Base-by-base conservation (phyloP, 1,140 invertebrate species). In the Pseudomyrmex flavicornis region DNA sequence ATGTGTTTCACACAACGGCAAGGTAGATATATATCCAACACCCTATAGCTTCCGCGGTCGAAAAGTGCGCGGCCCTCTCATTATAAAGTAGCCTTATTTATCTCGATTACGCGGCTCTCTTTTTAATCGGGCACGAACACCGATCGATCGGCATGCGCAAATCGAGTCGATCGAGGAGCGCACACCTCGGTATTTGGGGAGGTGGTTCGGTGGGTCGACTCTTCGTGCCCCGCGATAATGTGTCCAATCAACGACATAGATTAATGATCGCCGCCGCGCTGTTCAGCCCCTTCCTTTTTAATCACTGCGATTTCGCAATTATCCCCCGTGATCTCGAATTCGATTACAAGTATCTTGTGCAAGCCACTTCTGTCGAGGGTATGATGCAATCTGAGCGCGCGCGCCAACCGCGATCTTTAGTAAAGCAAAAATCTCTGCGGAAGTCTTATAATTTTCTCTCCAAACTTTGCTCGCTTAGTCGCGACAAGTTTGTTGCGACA, bases 51-150 rank as follows among this genome's bases (percentile, higher is more conserved):
- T 69, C 58, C 86, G 56, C 61, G 66, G 44, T 66, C 72, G 58
- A 83, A 85, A 88, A 15, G 3, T 2, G 59, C 74, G 86, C 59
- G 73, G 73, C 84, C 84, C 84, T 72, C 87, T 89, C 70, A 86
- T 88, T 89, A 89, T 85, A 88, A 88, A 85, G 79, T 86, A 88
- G 84, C 69, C 68, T 61, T 59, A 80, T 87, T 89, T 88, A 89
- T 89, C 88, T 83, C 87, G 84, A 89, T 86, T 85, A 88, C 59
- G 80, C 73, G 68, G 83, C 44, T 68, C 46, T 82, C 66, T 86
- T 88, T 86, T 86, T 86, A 86, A 88, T 86, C 87, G 84, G 52
- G 9, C 65, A 82, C 65, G 66, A 86, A 88, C 35, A 35, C 58
- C 88, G 84, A 89, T 85, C 84, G 86, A 85, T 88, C 84, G 62